These are phyloP conservation scores for Pomatorhinus ruficollis DNA, from an alignment of 2,113 vertebrate genomes.

Conservation along the genomic window DNA sequence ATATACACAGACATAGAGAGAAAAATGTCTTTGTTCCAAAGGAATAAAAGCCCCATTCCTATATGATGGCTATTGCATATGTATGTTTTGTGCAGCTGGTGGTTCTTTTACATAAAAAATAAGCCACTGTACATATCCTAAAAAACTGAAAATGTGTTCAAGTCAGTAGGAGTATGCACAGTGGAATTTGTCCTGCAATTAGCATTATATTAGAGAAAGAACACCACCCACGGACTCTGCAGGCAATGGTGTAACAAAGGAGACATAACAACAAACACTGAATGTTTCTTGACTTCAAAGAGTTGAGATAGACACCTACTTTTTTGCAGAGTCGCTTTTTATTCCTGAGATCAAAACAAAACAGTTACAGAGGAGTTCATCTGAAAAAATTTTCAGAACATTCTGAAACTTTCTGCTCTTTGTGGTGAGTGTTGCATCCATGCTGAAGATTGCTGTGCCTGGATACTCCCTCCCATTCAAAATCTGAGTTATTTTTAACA, in stretches of 20 bases:
- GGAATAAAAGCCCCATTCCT: neutral
- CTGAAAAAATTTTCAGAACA: neutral
- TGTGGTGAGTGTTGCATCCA: neutral
- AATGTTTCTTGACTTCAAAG: slow-evolving; percentile 33
- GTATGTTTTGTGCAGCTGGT: neutral
- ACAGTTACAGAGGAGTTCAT: neutral
- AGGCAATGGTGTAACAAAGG: slow-evolving; percentile 24
- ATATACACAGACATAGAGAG: rapidly evolving
- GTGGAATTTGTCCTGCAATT: slow-evolving; percentile 16
- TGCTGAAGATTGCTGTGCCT: neutral
- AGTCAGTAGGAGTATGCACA: slow-evolving; percentile 1
- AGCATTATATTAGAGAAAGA: slow-evolving; percentile 10
- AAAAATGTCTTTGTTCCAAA: neutral
- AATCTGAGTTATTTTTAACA: neutral
- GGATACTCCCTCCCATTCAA: neutral
- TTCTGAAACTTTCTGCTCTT: neutral
- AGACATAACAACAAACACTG: slow-evolving; percentile 29
- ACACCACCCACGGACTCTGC: slow-evolving; percentile 40
- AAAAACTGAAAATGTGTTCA: neutral
- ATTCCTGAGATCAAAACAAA: slow-evolving; percentile 44
- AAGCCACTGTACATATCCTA: neutral
- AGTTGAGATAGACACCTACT: slow-evolving; percentile 35
- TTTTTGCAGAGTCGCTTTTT: slow-evolving; percentile 36
- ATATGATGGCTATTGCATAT: neutral
- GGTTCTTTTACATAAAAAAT: neutral